Percentiles rank a stretch among this genome's conserved stretches.
Evolutionary conservation across 2,888 invertebrate genomes (phyloP).

Genomic region (Oxyscelio sp.): DNA sequence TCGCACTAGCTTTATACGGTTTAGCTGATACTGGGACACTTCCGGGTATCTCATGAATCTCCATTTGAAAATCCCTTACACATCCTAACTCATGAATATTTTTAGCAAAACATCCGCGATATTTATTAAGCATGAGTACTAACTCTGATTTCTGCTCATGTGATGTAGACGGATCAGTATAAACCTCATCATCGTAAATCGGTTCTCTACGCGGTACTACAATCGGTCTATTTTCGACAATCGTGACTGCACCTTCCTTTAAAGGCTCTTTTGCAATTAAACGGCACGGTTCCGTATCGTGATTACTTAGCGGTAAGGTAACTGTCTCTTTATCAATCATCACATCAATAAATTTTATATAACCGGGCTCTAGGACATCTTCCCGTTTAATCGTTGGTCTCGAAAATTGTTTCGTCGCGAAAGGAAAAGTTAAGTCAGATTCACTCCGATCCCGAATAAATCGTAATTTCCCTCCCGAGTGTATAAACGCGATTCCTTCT

Average conservation of each 20-base stretch:
- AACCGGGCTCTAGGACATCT: too few relatives aligned
- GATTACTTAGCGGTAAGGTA: background rate
- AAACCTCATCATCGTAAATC: too few relatives aligned
- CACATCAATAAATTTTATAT: background rate
- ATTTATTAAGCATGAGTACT: background rate
- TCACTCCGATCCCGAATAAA: too few relatives aligned
- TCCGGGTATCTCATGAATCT: background rate
- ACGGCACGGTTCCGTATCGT: background rate
- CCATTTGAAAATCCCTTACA: background rate
- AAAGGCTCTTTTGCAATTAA: background rate
- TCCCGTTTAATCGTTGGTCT: too few relatives aligned
- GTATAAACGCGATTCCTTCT: background rate
- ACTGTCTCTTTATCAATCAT: background rate
- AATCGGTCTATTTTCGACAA: background rate
- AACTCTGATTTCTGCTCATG: constrained; percentile 8
- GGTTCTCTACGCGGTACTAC: background rate
- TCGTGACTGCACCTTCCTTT: background rate
- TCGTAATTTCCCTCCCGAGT: background rate
- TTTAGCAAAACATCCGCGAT: constrained; percentile 12
- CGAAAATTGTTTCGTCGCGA: too few relatives aligned
- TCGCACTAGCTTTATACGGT: background rate
- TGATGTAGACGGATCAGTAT: constrained; percentile 18
- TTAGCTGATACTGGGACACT: background rate
- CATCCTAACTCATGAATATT: constrained; percentile 3
- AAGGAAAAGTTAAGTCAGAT: too few relatives aligned